Evolutionary conservation across 2,113 vertebrate species (phyloP).

Genomic region (Epinephelus moara): DNA sequence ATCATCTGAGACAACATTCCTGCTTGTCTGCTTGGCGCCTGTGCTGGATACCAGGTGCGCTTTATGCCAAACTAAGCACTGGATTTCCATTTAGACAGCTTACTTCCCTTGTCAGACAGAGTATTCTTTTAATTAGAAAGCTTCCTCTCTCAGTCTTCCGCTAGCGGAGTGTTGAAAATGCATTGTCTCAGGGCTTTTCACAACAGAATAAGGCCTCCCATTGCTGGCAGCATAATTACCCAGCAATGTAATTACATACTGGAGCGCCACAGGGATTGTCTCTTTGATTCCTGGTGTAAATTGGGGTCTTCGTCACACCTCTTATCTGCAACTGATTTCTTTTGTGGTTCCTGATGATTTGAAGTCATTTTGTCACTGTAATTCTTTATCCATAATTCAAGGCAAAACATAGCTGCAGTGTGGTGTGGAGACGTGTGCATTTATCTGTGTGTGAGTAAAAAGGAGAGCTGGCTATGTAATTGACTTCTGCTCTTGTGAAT

Average conservation of each 20-base stretch:
- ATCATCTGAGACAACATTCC: conserved; percentile 61
- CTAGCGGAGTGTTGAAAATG: conserved; percentile 65
- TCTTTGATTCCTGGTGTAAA: conserved; percentile 78
- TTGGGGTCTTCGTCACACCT: conserved; percentile 73
- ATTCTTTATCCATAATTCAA: conserved; percentile 58
- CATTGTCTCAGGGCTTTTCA: conserved; percentile 78
- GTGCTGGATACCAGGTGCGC: conserved; percentile 64
- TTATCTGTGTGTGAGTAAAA: conserved; percentile 36
- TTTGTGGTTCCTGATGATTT: conserved; percentile 65
- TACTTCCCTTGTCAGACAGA: conserved; percentile 66
- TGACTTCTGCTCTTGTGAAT: conserved; percentile 6
- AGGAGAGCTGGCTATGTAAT: conserved; percentile 3
- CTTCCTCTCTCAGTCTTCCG: conserved; percentile 54
- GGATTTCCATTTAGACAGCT: conserved; percentile 82
- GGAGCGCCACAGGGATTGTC: conserved; percentile 75
- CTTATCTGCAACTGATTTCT: conserved; percentile 71
- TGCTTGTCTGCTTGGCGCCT: conserved; percentile 44
- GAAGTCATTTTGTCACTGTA: conserved; percentile 53
- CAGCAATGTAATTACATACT: conserved; percentile 82
- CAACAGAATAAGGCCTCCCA: conserved; percentile 72
- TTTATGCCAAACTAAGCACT: conserved; percentile 64
- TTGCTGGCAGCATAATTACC: conserved; percentile 80
- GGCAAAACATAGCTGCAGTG: conserved; percentile 28
- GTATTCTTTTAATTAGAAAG: conserved; percentile 80
- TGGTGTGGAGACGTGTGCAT: conserved; percentile 6